Percentiles rank a stretch among this genome's conserved stretches.
phyloP scores from a whole-genome alignment of 2,113 vertebrate species.

The Salvelinus fontinalis region DNA sequence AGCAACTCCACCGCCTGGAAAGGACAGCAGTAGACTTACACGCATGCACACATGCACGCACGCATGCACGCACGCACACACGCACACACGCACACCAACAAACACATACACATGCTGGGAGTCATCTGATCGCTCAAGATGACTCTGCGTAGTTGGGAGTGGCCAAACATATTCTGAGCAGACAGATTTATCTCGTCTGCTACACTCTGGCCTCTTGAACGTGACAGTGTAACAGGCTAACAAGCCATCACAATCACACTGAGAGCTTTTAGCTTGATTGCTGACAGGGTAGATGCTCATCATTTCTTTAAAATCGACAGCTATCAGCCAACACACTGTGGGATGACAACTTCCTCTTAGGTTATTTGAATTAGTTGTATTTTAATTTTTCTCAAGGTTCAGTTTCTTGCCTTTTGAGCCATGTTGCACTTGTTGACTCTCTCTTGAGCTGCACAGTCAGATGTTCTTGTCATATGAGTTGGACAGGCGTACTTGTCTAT shows the following conservation, averaged over 20 bases:
- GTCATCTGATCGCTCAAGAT: slow-evolving; percentile 47
- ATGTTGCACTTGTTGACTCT: background rate
- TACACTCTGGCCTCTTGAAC: slow-evolving; percentile 21
- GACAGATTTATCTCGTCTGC: slow-evolving; percentile 16
- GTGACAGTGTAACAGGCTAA: slow-evolving; percentile 28
- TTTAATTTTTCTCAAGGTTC: background rate
- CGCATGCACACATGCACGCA: background rate
- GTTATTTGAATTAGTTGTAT: background rate
- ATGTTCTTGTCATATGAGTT: background rate
- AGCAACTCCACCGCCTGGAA: background rate
- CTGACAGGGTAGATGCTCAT: slow-evolving; percentile 27
- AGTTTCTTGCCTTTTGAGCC: background rate
- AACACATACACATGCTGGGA: slow-evolving; percentile 25
- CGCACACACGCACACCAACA: background rate
- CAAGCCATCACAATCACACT: slow-evolving; percentile 46
- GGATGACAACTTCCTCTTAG: too few relatives aligned
- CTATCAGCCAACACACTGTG: background rate
- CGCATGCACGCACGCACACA: background rate
- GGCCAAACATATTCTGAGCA: slow-evolving; percentile 5
- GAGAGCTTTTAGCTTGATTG: slow-evolving; percentile 39
- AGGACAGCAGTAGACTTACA: background rate
- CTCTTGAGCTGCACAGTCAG: background rate
- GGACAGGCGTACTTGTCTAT: background rate
- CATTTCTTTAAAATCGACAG: slow-evolving; percentile 39
- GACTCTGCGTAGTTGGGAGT: background rate